Base-by-base conservation (phyloP, 2,797 vertebrate species). In the Decapterus maruadsi region DNA sequence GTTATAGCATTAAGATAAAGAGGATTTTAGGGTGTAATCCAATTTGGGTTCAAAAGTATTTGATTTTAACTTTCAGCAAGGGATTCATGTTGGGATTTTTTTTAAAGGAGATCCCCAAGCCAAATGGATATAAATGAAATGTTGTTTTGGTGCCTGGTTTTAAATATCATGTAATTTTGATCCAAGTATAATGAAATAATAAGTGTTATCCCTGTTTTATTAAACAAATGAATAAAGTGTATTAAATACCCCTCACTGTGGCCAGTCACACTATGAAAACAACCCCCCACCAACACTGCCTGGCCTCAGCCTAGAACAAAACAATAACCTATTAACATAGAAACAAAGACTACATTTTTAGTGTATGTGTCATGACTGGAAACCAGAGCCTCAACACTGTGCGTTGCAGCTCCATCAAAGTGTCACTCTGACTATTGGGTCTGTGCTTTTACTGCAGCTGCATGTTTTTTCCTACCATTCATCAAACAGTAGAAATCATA, bases 361-460 rank as follows among this genome's bases (percentile, higher is more conserved):
- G 62, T 80, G 78, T 83, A 87, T 90, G 60, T 87, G 72, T 87
- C 74, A 80, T 68, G 58, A 61, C 72, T 65, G 62, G 43, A 50
- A 64, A 65, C 71, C 60, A 70, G 53, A 74, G 45, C 43, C 7
- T 10, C 45, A 42, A 72, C 65, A 45, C 17, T 78, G 20, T 53
- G 72, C 42, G 67, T 45, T 29, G 54, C 51, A 50, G 54, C 63
- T 57, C 46, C n/a, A 34, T 26, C 55, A 22, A 59, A 3, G 50
- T 13, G 20, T 68, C 26, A 31, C 12, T 56, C 29, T 59, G 38
- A 38, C 42, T 48, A 64, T 16, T 45, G 31, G 67, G 22, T 61
- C 26, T 3, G 40, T 57, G 22, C 51, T 69, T 55, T 77, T 17
- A 48, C 51, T 65, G 55, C 16, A 60, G 54, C 16, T 70, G 61